phyloP scores from a whole-genome alignment of 1,140 invertebrate genomes.

The Vanessa atalanta region DNA sequence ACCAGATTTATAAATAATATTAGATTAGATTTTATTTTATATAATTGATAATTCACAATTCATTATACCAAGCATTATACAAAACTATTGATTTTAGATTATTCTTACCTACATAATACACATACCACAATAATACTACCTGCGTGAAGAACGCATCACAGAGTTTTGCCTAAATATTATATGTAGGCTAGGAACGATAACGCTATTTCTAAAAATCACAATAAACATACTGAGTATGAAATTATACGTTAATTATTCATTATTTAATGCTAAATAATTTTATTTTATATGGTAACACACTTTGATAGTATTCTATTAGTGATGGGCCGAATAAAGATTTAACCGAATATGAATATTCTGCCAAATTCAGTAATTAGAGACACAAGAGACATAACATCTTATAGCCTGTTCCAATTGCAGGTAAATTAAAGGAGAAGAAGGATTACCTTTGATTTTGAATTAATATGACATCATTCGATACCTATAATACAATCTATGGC shows the following conservation, averaged over 20 bases:
- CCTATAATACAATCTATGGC: no score
- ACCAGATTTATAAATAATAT: conserved; percentile 1
- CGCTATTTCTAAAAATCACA: conserved; percentile 40
- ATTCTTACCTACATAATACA: conserved; percentile 13
- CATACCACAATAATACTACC: conserved; percentile 22
- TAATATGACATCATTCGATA: no score
- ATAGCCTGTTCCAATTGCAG: no score
- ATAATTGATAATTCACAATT: neutral
- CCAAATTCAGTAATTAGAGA: no score
- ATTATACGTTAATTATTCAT: neutral
- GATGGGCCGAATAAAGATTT: no score
- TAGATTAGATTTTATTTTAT: neutral
- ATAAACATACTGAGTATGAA: conserved; percentile 11
- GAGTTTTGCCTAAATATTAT: conserved; percentile 42
- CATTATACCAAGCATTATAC: neutral
- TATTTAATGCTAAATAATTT: conserved; percentile 7
- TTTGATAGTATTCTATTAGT: neutral
- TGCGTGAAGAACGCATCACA: conserved; percentile 43
- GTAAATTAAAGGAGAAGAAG: no score
- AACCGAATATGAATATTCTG: no score
- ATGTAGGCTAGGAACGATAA: conserved; percentile 51
- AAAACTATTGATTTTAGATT: conserved; percentile 29
- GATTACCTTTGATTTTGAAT: no score
- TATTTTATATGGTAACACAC: neutral
- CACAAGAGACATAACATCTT: no score